Evolutionary conservation across 2,888 invertebrate genomes (phyloP).

Genomic region (Nemurella pictetii): DNA sequence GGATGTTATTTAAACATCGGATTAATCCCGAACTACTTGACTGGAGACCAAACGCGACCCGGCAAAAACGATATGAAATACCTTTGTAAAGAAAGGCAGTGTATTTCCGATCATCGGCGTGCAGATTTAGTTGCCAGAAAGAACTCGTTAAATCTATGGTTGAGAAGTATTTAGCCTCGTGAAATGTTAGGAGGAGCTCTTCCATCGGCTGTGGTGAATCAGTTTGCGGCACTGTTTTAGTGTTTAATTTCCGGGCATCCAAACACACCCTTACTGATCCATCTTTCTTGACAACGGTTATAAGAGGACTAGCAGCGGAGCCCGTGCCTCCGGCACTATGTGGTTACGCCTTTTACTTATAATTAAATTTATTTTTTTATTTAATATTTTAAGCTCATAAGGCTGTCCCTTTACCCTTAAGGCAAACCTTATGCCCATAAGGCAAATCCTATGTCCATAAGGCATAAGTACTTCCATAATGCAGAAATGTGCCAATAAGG

Average conservation of each 20-base stretch:
- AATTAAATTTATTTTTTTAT: too few relatives aligned
- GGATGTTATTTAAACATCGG: neutral
- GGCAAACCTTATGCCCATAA: too few relatives aligned
- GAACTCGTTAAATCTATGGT: slow-evolving; percentile 1
- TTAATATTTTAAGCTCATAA: too few relatives aligned
- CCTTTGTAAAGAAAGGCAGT: slow-evolving; percentile 24
- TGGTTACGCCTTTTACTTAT: too few relatives aligned
- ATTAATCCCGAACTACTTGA: slow-evolving; percentile 7
- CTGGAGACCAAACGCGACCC: slow-evolving; percentile 25
- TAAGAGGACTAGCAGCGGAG: neutral
- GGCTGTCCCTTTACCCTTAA: too few relatives aligned
- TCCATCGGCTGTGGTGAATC: slow-evolving; percentile 16
- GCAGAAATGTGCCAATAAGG: too few relatives aligned
- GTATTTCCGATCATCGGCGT: slow-evolving; percentile 2
- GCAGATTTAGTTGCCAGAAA: slow-evolving; percentile 12
- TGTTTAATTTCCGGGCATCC: slow-evolving; percentile 13
- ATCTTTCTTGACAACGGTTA: slow-evolving; percentile 1
- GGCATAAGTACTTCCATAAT: too few relatives aligned
- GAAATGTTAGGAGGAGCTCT: slow-evolving; percentile 15
- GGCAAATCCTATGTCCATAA: too few relatives aligned
- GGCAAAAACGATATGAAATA: slow-evolving; percentile 3
- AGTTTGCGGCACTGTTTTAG: neutral
- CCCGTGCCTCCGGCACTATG: too few relatives aligned
- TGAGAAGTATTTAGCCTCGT: slow-evolving; percentile 15
- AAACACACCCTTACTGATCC: slow-evolving; percentile 7